Evolutionary conservation across 2,888 invertebrate species (phyloP), one percentile per base, ranked within the genome.

Genomic region (Cantharis lateralis): DNA sequence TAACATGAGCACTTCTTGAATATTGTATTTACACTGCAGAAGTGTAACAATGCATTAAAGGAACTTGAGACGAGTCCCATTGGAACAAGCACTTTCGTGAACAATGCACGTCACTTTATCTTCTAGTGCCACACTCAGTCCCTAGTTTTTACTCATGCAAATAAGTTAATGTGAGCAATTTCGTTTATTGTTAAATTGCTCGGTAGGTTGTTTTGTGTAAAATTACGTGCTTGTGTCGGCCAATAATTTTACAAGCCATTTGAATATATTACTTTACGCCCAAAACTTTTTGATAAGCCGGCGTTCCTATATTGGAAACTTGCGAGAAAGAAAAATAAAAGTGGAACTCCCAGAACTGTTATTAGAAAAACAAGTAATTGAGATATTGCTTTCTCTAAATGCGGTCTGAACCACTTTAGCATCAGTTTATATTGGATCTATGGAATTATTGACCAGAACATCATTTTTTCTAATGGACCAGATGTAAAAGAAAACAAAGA

Each of bases 31-130:
- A 48, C n/a, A 48, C 48, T 48, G 48, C n/a, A 48, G 48, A 48
- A 48, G n/a, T 48, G 48, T 48, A 48, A 48, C 48, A 48, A 68
- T 71, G 26, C 13, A 61, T 64, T 66, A 66, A 66, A 16, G 13
- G 64, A 66, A 66, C 64, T 66, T 66, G 64, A 66, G 64, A 20
- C 20, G 20, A 16, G n/a, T 66, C 64, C 64, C 64, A 20, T 20
- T 66, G 64, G 64, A 66, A 24, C 20, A 24, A 66, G 20, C 64
- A 66, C 64, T 66, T 66, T 62, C 73, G 24, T 68, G 68, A 73
- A 69, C 73, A 73, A 73, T 73, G 62, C 48, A 24, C 62, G 68
- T 62, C 16, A 73, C 68, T 73, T 66, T 73, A 73, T 73, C 73
- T 69, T 61, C 61, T 62, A 68, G 62, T 26, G 28, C 73, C 73